These are phyloP conservation scores for Aphidius colemani DNA, from an alignment of 2,888 invertebrate species.

Conservation along the genomic window DNA sequence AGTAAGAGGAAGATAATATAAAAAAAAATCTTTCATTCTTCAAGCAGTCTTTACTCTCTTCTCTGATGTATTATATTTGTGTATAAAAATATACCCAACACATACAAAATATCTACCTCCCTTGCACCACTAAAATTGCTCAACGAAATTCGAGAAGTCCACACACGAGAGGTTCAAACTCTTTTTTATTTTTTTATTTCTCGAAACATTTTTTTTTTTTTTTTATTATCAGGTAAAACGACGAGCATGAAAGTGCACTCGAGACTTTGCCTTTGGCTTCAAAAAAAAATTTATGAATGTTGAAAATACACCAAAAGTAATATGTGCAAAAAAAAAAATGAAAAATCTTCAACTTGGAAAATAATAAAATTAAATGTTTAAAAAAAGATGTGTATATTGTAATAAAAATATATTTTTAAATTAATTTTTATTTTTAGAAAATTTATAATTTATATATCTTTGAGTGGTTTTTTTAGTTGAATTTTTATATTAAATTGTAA, in stretches of 20 bases:
- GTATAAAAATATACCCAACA: conserved; percentile 3
- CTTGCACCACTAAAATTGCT: conserved; percentile 17
- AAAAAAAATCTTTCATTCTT: not conserved
- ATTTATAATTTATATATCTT: too few relatives aligned
- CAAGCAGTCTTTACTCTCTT: conserved; percentile 12
- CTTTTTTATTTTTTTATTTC: too few relatives aligned
- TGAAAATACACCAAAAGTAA: too few relatives aligned
- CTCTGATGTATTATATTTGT: conserved; percentile 15
- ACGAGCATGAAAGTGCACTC: conserved; percentile 12
- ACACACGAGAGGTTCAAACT: conserved; percentile 10
- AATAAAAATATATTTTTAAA: too few relatives aligned
- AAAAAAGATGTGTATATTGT: too few relatives aligned
- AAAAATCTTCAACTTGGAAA: too few relatives aligned
- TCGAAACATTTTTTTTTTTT: not conserved
- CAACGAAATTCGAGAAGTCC: conserved; percentile 18
- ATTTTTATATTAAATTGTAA: too few relatives aligned
- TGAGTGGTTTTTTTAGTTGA: too few relatives aligned
- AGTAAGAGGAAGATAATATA: not conserved
- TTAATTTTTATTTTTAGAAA: too few relatives aligned
- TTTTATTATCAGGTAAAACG: conserved; percentile 10
- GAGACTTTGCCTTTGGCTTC: conserved; percentile 12
- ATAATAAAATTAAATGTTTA: too few relatives aligned
- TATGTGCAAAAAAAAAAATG: too few relatives aligned
- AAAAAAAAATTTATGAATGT: not conserved
- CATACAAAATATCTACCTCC: conserved; percentile 1